phyloP scores from a whole-genome alignment of 2,888 invertebrate species.

The Caenorhabditis imperialis region DNA sequence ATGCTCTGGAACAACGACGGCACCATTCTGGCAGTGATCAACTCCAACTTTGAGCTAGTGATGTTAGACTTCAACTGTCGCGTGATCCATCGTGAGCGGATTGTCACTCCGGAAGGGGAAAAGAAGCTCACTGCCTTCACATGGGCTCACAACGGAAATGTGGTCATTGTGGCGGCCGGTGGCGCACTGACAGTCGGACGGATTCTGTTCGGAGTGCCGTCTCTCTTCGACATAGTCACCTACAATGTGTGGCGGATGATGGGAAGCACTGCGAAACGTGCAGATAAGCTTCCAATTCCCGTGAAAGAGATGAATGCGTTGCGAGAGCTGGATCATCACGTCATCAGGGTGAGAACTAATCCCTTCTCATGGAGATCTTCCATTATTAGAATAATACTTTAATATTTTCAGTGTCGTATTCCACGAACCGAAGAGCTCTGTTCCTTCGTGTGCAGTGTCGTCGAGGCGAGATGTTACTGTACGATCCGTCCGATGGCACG shows the following conservation, averaged over 20 bases:
- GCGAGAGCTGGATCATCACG: conserved; percentile 82
- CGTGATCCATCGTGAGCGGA: conserved; percentile 57
- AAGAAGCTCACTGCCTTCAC: conserved; percentile 87
- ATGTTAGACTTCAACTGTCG: conserved; percentile 51
- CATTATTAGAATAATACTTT: neutral
- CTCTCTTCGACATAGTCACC: conserved; percentile 86
- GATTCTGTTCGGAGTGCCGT: conserved; percentile 86
- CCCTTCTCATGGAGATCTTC: too few species aligned
- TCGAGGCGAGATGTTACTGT: conserved; percentile 91
- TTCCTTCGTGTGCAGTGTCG: conserved; percentile 93
- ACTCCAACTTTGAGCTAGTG: conserved; percentile 59
- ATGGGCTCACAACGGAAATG: conserved; percentile 97
- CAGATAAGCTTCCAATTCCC: conserved; percentile 89
- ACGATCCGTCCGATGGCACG: conserved; percentile 85
- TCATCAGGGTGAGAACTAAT: conserved; percentile 86
- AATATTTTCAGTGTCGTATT: conserved; percentile 87
- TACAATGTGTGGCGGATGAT: conserved; percentile 73
- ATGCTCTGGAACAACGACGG: conserved; percentile 73
- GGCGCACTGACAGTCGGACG: conserved; percentile 86
- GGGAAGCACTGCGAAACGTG: conserved; percentile 75
- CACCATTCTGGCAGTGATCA: conserved; percentile 71
- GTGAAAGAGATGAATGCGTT: conserved; percentile 81
- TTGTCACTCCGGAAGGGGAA: conserved; percentile 15
- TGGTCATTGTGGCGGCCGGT: conserved; percentile 90
- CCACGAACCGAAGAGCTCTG: conserved; percentile 90